A percentile compares a stretch with the other conserved stretches of the same genome.
Evolutionary conservation across 1,140 invertebrate genomes (phyloP).

Genomic region (Brachionus angularis): DNA sequence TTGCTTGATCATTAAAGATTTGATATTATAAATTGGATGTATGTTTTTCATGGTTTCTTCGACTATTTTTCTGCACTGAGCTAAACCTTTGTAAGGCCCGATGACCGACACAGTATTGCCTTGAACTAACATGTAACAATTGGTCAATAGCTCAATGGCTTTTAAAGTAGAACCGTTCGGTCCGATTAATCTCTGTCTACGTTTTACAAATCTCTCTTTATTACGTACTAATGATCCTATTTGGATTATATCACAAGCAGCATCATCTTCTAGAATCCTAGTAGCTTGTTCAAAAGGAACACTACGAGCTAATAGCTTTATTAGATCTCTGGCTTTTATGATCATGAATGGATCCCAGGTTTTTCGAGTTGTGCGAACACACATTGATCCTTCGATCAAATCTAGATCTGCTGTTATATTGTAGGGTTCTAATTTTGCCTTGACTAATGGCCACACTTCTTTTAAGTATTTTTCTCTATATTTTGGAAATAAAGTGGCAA

Average conservation of each 20-base stretch:
- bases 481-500: slow-evolving; percentile 76
- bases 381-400: slow-evolving; percentile 89
- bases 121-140: slow-evolving; percentile 94
- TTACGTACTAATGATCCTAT: slow-evolving; percentile 84
- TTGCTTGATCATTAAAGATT: slow-evolving; percentile 89
- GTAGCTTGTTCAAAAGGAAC: slow-evolving; percentile 87
- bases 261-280: slow-evolving; percentile 72
- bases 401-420: slow-evolving; percentile 84
- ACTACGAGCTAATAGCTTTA: slow-evolving; percentile 87
- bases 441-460: slow-evolving; percentile 89
- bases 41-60: slow-evolving; percentile 98
- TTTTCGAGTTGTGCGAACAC: slow-evolving; percentile 87
- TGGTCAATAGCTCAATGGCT: slow-evolving; percentile 93
- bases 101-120: slow-evolving; percentile 94
- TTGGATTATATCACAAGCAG: slow-evolving; percentile 92
- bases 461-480: slow-evolving; percentile 94
- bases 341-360: slow-evolving; percentile 98
- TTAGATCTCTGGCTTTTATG: slow-evolving; percentile 90
- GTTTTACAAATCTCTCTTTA: slow-evolving; percentile 90
- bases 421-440: slow-evolving; percentile 70
- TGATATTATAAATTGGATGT: slow-evolving; percentile 99
- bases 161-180: slow-evolving; percentile 94
- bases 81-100: slow-evolving; percentile 87
- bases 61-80: slow-evolving; percentile 81
- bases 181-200: slow-evolving; percentile 87